Evolutionary conservation across 2,888 invertebrate species (phyloP).

Genomic region (Cephus nigrinus): DNA sequence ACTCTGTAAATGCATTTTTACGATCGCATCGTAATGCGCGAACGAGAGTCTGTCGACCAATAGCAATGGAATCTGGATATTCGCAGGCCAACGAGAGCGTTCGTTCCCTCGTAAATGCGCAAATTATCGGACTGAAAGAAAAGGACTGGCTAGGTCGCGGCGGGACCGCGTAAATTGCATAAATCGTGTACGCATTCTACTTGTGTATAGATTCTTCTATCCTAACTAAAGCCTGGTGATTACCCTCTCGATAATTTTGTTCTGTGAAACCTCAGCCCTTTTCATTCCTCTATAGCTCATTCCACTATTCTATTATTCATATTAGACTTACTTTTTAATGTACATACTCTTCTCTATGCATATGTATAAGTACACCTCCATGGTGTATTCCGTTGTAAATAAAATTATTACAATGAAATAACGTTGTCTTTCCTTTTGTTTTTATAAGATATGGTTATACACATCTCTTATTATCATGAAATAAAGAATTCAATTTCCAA

Average conservation of each 20-base stretch:
- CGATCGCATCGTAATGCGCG: not conserved
- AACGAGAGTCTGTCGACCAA: not conserved
- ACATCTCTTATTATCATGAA: not conserved
- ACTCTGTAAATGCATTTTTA: conserved; percentile 11
- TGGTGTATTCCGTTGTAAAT: not conserved
- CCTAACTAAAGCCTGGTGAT: not conserved
- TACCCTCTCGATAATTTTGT: not conserved
- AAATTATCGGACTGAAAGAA: not conserved
- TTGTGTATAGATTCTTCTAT: not conserved
- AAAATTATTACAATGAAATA: not conserved
- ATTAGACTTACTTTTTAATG: not conserved
- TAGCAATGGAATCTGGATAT: not conserved
- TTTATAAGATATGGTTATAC: not conserved
- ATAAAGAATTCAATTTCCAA: not conserved
- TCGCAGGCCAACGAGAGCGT: not conserved
- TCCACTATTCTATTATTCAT: not conserved
- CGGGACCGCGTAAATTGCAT: not conserved
- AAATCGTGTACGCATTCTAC: not conserved
- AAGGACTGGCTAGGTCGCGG: not conserved
- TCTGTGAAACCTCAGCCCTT: not conserved
- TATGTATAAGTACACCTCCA: not conserved
- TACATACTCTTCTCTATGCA: not conserved
- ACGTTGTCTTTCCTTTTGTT: not conserved
- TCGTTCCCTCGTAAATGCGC: not conserved
- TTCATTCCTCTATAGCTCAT: not conserved